A percentile compares a stretch with the other conserved stretches of the same genome.
These are phyloP conservation scores for Busseola fusca DNA, from an alignment of 2,888 invertebrate genomes.

Conservation along the genomic window DNA sequence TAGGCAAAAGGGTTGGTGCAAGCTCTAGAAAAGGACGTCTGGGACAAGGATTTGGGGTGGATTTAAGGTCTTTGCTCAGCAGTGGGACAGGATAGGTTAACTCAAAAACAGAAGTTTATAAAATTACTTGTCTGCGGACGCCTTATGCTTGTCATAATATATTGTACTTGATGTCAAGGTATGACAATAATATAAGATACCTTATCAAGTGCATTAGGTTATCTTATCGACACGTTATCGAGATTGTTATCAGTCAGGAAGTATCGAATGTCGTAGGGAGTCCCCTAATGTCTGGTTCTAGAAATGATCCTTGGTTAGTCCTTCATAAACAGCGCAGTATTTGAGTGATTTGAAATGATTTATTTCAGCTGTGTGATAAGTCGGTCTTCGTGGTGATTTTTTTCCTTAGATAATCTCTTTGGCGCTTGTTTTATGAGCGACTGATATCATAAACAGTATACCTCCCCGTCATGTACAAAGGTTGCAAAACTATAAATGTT, in stretches of 20 bases:
- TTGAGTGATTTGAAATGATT: conserved; percentile 3
- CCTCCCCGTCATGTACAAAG: not conserved
- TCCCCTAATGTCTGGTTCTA: conserved; percentile 30
- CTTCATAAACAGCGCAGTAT: conserved; percentile 4
- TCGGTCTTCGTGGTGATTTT: not conserved
- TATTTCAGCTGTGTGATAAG: too few species aligned
- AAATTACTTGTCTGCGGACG: not conserved
- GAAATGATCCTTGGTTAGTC: conserved; percentile 18
- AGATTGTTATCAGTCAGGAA: conserved; percentile 46
- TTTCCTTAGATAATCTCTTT: conserved; percentile 17
- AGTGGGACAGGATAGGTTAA: not conserved
- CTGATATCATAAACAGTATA: not conserved
- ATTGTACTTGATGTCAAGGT: conserved; percentile 18
- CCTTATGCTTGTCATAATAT: conserved; percentile 1
- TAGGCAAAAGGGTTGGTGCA: too few species aligned
- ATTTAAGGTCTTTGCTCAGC: not conserved
- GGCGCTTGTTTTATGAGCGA: too few species aligned
- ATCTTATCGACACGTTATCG: conserved; percentile 23
- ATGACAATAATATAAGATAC: conserved; percentile 33
- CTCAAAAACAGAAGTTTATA: too few species aligned
- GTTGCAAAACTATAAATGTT: too few species aligned
- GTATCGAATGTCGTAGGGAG: conserved; percentile 25
- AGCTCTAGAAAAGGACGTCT: not conserved
- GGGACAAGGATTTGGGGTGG: not conserved
- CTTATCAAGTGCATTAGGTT: conserved; percentile 18